Conservation (phyloP, 2,888 invertebrate species). For the Rhingia rostrata region DNA sequence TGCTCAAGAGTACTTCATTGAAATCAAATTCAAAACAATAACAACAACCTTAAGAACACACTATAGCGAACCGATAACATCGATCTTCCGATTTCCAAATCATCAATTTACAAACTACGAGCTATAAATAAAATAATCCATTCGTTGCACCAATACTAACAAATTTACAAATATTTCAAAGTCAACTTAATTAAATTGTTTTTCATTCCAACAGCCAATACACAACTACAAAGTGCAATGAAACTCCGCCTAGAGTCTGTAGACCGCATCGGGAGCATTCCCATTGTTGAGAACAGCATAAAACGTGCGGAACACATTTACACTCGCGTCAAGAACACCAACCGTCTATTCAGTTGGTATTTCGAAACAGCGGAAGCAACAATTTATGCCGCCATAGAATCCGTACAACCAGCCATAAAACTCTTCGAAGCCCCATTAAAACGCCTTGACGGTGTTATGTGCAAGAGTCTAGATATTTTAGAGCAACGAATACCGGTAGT, state of each 20-base stretch:
- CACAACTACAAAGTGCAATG: conserved; percentile 77
- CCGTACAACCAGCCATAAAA: conserved; percentile 89
- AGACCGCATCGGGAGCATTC: conserved; percentile 89
- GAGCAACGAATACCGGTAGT: conserved; percentile 92
- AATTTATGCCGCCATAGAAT: conserved; percentile 88
- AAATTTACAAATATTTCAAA: too few species aligned
- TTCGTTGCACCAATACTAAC: background rate
- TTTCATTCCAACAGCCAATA: conserved; percentile 34
- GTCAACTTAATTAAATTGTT: background rate
- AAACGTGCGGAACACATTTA: conserved; percentile 90
- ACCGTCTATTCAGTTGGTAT: conserved; percentile 90
- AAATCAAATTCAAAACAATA: background rate
- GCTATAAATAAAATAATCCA: conserved; percentile 32
- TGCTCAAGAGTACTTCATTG: too few species aligned
- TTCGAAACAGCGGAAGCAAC: conserved; percentile 90
- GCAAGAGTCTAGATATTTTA: conserved; percentile 92
- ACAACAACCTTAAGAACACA: background rate
- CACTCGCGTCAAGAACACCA: conserved; percentile 89
- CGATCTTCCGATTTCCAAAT: conserved; percentile 16
- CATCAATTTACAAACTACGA: conserved; percentile 25
- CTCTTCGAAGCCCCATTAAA: conserved; percentile 89
- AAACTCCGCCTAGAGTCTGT: conserved; percentile 87
- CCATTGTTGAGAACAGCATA: conserved; percentile 91
- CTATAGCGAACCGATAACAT: conserved; percentile 36
- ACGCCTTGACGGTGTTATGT: conserved; percentile 90